phyloP scores from a whole-genome alignment of 2,888 invertebrate species.

The Xanthia togata region DNA sequence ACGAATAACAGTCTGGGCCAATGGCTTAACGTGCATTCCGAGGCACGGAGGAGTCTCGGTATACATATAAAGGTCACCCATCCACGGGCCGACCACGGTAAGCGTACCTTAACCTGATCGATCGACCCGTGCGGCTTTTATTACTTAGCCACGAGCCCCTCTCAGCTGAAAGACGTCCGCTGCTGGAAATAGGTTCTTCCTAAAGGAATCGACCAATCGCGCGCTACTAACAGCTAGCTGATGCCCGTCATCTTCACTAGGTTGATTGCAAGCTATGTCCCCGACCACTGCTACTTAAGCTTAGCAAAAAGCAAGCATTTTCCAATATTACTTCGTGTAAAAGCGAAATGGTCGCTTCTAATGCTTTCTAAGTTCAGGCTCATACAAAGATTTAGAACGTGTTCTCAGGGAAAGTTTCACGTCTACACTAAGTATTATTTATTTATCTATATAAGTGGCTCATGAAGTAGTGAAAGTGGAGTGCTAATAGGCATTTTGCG shows the following conservation, averaged over 20 bases:
- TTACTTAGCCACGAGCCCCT: too few relatives aligned
- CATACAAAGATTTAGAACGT: background rate
- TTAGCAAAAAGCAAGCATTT: background rate
- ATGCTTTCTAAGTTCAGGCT: too few relatives aligned
- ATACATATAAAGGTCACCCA: too few relatives aligned
- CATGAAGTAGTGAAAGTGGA: background rate
- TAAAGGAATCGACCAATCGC: too few relatives aligned
- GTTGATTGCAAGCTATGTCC: background rate
- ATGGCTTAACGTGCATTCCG: too few relatives aligned
- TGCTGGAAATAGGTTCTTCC: too few relatives aligned
- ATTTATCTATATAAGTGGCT: too few relatives aligned
- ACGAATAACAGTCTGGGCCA: too few relatives aligned
- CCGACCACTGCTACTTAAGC: background rate
- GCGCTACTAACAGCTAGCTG: background rate
- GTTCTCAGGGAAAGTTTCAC: background rate
- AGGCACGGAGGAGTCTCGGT: too few relatives aligned
- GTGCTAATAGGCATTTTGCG: background rate
- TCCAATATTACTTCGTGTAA: background rate
- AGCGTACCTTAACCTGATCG: too few relatives aligned
- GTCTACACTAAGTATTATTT: background rate
- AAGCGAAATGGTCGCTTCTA: constrained; percentile 11
- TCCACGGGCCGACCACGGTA: too few relatives aligned
- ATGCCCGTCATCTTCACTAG: background rate
- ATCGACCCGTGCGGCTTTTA: too few relatives aligned
- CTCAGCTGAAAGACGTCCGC: background rate